Evolutionary conservation across 2,888 invertebrate species (phyloP).

Genomic region (Amaurobius ferox): DNA sequence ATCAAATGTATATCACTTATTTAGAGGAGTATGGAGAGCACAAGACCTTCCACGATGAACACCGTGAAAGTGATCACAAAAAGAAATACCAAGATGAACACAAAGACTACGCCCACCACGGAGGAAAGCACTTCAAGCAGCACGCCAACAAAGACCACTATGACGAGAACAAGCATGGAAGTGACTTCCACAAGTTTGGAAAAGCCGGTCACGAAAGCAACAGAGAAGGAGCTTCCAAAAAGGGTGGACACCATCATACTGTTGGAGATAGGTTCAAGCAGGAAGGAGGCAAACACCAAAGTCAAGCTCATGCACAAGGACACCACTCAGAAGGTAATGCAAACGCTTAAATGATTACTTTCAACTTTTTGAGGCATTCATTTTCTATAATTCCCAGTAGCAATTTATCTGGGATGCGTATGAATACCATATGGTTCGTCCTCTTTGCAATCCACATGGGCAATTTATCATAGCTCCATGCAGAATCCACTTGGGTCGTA

Average conservation of each 20-base stretch:
- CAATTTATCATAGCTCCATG: no score
- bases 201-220: conserved; percentile 46
- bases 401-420: no score
- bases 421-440: no score
- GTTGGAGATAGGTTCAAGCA: conserved; percentile 46
- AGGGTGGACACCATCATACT: conserved; percentile 59
- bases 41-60: conserved; percentile 69
- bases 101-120: conserved; percentile 58
- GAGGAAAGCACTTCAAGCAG: conserved; percentile 59
- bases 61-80: conserved; percentile 64
- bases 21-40: conserved; percentile 71
- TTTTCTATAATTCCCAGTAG: no score
- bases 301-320: conserved; percentile 48
- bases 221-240: conserved; percentile 40
- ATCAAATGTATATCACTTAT: neutral
- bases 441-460: no score
- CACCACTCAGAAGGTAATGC: conserved; percentile 42
- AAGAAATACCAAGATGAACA: conserved; percentile 70
- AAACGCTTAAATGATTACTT: no score
- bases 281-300: conserved; percentile 29
- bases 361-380: no score
- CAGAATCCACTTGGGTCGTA: no score
- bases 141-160: conserved; percentile 59
- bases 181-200: conserved; percentile 65
- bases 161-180: conserved; percentile 57